Base-by-base conservation (phyloP, 2,888 invertebrate genomes). In the Pomacea canaliculata region DNA sequence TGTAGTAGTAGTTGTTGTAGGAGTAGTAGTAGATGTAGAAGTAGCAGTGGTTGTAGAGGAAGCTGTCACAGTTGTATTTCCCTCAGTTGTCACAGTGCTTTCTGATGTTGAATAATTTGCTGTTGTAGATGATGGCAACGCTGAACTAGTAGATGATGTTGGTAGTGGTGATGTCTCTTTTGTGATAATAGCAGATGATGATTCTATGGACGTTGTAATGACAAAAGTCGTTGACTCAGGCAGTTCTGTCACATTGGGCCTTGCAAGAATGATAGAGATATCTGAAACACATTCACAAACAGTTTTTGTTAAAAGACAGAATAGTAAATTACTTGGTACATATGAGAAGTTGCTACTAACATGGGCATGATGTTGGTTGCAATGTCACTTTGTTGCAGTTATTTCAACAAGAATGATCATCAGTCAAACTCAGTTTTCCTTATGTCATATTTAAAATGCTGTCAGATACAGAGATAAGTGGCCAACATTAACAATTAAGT, bases 31-130 rank as follows among this genome's bases (percentile, higher is more conserved):
- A 8, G 71, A 12, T 51, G 71, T 60, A 19, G 71, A 12, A 1
- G 71, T 19, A 51, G 49, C 16, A 70, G 70, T 49, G 12, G 71
- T 19, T 51, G 71, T 16, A 23, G 71, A 12, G 7, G 71, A 49
- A 49, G 65, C 66, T 12, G 48, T 59, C 2, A 49, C 8, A 46
- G 49, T 37, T 60, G 73, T 48, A 23, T 65, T 59, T 27, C 49
- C 65, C 13, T 59, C 23, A 13, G 73, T 59, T n/a, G 66, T 46
- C 8, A 48, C 9, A 46, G 66, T 65, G 19, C 60, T 65, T 18
- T 18, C 12, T 18, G 66, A n/a, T 46, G 60, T 37, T 46, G 62
- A 62, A 12, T 60, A 19, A 18, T 27, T 37, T 49, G 60, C 46
- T 48, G 62, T 19, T n/a, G 65, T 12, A 23, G 65, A 48, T 63